Conservation (phyloP, 2,797 vertebrate genomes). For the Pagetopsis macropterus region DNA sequence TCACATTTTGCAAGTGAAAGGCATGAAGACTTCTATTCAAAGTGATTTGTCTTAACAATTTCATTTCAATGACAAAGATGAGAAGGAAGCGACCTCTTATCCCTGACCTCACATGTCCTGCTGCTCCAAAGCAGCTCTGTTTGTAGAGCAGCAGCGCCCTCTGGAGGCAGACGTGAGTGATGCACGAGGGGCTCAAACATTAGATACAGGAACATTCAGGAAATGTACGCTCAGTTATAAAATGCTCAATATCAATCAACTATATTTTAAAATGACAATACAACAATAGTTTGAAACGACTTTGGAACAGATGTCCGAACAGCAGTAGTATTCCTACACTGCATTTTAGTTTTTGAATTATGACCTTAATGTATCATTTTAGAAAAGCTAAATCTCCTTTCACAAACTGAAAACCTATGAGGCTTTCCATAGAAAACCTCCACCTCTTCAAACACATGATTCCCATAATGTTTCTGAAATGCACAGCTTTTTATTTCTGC, state of each 20-base stretch:
- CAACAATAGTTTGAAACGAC: not conserved
- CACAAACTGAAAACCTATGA: no score
- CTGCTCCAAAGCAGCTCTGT: not conserved
- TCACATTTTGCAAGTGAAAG: not conserved
- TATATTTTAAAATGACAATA: no score
- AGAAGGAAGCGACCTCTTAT: not conserved
- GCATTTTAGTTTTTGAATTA: not conserved
- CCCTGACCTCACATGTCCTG: constrained; percentile 31
- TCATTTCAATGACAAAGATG: not conserved
- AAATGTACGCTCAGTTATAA: not conserved
- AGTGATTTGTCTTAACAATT: not conserved
- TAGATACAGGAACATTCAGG: not conserved
- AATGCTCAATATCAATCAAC: no score
- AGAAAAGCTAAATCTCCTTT: no score
- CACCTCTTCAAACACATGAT: not conserved
- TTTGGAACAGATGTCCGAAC: not conserved
- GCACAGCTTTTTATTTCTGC: not conserved
- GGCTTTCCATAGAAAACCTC: no score
- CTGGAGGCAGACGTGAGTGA: not conserved
- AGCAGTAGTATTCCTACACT: not conserved
- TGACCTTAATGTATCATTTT: no score
- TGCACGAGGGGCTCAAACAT: not conserved
- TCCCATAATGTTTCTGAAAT: no score
- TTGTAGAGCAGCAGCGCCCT: constrained; percentile 30
- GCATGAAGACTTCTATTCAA: constrained; percentile 2